Evolutionary conservation across 2,888 invertebrate genomes (phyloP), one percentile per base, ranked within the genome.

Genomic region (Laspeyria flexula): DNA sequence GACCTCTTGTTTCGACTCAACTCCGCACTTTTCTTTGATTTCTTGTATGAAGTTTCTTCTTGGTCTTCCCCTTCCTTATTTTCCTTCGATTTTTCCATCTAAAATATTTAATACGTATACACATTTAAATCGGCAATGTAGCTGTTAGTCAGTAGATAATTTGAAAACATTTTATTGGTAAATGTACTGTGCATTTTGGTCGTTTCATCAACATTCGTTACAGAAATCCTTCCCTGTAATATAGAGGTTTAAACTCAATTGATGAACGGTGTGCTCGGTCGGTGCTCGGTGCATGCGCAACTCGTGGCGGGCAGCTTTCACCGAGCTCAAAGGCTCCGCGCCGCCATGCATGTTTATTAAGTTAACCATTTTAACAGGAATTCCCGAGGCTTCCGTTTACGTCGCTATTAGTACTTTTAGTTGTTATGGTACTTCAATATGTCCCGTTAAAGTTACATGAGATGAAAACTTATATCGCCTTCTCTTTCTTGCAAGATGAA

Each of bases 301-400:
- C 71, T 63, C 65, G 71, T 61, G 68, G 67, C 67, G 64, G 60
- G 53, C 83, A 82, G 90, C 89, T 90, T 90, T 90, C 90, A 85
- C 90, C 84, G 75, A 67, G 79, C 80, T 86, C 87, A 88, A 89
- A 89, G 87, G 81, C 77, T 82, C 70, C 76, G 80, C 79, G 75
- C 83, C 82, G 82, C 77, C 77, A 74, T 74, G 80, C 85, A 86
- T 88, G 88, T 87, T 85, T 88, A 88, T 89, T 85, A 85, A 88
- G 79, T 87, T 87, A 89, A 86, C 84, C 82, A 88, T 85, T 85
- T 86, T 82, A 86, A 85, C 85, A 85, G 79, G 83, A 85, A 89
- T 85, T 82, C 79, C 79, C 72, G 75, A 73, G 76, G 73, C 79
- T 80, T 81, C 82, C 79, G 81, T 82, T 82, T 79, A 81, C 75